Base-by-base conservation (phyloP, 1,140 invertebrate genomes). In the Drosophila busckii region DNA sequence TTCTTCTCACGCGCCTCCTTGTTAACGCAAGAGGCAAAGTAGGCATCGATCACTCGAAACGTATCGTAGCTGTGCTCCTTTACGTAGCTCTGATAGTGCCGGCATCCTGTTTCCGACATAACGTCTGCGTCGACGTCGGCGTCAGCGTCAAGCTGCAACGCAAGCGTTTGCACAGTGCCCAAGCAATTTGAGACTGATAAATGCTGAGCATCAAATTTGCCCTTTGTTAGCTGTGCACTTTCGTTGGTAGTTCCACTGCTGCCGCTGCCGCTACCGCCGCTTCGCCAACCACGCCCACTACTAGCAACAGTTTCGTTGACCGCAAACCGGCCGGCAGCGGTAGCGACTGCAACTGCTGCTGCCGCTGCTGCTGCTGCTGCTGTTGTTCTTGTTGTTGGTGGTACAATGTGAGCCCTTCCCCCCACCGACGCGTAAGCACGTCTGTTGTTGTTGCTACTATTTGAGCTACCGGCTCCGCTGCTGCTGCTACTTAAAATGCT, bases 21-120 rank as follows among this genome's bases (percentile, higher is more conserved):
- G 52, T 92, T 91, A 34, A 91, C 90, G 85, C 92, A 93, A 44
- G 93, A 90, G 46, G 94, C 91, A 83, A 94, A 94, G 88, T 92
- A 93, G 68, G 91, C 90, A 88, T 94, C 91, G 59, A 94, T 92
- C 55, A 94, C 88, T 65, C 88, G 88, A 82, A 90, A 92, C 17
- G 89, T 88, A 59, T 90, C 89, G 40, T 90, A 88, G 67, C 91
- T 91, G 45, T 86, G 85, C 88, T 88, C 86, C 67, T 86, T 86
- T 10, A 87, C 60, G 58, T 87, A 87, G 40, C 55, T 68, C 46
- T 83, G 75, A 70, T 87, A 87, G 58, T 87, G 86, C 65, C 83
- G 70, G 60, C 86, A 87, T 41, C 84, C 84, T 34, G 70, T 86
- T 63, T 86, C 84, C 3, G 84, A 89, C 69, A 90, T 91, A 87